Evolutionary conservation across 2,113 vertebrate species (phyloP).

Genomic region (Ailuropoda melanoleuca): DNA sequence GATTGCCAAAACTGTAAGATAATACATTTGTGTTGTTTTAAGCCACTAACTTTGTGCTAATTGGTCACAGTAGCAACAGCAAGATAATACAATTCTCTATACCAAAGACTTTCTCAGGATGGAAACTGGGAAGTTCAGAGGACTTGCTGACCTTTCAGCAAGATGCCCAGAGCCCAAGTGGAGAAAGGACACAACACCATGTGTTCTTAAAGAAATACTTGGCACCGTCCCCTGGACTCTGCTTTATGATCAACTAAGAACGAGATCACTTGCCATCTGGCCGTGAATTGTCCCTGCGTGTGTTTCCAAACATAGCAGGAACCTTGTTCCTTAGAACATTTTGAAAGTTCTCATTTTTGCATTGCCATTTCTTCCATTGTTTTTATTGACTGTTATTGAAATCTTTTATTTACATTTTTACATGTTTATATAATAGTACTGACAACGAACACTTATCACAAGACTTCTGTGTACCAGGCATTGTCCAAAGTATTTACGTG

Average conservation of each 20-base stretch:
- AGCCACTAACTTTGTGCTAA: background rate
- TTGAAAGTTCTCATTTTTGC: conserved; percentile 4
- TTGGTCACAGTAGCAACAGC: background rate
- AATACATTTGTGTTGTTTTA: background rate
- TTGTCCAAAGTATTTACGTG: background rate
- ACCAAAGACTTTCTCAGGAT: background rate
- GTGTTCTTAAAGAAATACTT: background rate
- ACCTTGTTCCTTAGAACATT: background rate
- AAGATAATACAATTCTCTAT: background rate
- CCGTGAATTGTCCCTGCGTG: background rate
- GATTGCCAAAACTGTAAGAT: background rate
- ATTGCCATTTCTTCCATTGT: background rate
- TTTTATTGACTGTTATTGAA: background rate
- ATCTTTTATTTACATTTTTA: background rate
- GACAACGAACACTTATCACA: background rate
- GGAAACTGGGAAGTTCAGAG: background rate
- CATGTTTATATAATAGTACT: background rate
- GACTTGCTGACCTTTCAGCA: background rate
- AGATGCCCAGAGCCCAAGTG: background rate
- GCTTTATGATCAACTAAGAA: background rate
- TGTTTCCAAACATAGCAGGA: background rate
- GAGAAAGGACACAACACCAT: background rate
- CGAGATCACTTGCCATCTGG: background rate
- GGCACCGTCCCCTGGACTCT: background rate
- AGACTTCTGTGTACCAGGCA: background rate